Conservation (phyloP, 2,797 vertebrate species). For the Propithecus deckenii region DNA sequence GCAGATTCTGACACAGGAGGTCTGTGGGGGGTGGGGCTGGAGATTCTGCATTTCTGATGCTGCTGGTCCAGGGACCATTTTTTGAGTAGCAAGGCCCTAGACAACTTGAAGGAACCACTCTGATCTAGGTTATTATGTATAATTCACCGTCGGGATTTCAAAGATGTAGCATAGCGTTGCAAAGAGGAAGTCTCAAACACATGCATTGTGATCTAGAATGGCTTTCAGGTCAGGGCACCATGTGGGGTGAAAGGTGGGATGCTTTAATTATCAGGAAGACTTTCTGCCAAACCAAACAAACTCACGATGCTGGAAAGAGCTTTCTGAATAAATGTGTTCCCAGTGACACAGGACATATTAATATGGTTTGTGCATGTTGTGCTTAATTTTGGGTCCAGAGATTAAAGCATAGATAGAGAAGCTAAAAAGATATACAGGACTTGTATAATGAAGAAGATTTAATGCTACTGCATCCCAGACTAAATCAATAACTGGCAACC, state of each 20-base stretch:
- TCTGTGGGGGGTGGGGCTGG: neutral
- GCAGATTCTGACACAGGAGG: neutral
- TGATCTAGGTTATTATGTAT: neutral
- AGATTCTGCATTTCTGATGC: neutral
- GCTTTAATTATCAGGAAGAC: slow-evolving; percentile 38
- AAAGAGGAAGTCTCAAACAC: slow-evolving; percentile 3
- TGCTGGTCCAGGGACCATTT: neutral
- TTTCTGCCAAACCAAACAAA: slow-evolving; percentile 35
- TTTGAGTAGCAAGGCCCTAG: neutral
- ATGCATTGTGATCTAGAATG: neutral
- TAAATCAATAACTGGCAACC: slow-evolving; percentile 83
- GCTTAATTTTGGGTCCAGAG: slow-evolving; percentile 69
- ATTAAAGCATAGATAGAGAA: slow-evolving; percentile 61
- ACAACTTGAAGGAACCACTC: neutral
- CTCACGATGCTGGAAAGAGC: neutral
- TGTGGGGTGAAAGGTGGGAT: neutral
- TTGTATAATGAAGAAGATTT: slow-evolving; percentile 80
- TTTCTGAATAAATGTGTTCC: slow-evolving; percentile 26
- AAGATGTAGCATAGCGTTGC: neutral
- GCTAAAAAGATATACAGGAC: slow-evolving; percentile 73
- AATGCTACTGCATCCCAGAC: slow-evolving; percentile 76
- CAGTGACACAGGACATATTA: neutral
- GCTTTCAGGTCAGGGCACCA: neutral
- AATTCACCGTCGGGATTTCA: neutral
- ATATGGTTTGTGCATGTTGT: slow-evolving; percentile 59